Evolutionary conservation across 2,797 vertebrate genomes (phyloP).

Genomic region (Gobionotothen gibberifrons): DNA sequence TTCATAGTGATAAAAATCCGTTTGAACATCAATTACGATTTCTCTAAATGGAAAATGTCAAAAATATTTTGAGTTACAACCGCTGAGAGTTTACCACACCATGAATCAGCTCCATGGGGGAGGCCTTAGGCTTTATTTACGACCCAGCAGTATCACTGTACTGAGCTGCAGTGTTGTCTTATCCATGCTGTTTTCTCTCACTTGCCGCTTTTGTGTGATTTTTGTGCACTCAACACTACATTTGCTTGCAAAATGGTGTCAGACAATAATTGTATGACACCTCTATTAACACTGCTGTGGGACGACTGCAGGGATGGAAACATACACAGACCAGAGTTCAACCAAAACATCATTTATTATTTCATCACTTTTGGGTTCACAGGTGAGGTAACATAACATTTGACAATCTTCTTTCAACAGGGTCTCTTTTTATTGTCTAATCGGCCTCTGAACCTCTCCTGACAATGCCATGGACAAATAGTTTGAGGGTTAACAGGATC

Average conservation of each 20-base stretch:
- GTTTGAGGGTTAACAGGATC: slow-evolving; percentile 34
- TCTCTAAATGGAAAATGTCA: slow-evolving; percentile 38
- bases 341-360: slow-evolving; percentile 18
- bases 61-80: slow-evolving; percentile 35
- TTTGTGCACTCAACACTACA: not conserved
- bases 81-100: not conserved
- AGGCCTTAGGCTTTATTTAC: slow-evolving; percentile 45
- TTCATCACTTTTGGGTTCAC: slow-evolving; percentile 18
- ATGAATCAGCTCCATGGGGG: slow-evolving; percentile 31
- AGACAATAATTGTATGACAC: slow-evolving; percentile 1
- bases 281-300: not conserved
- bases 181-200: slow-evolving; percentile 21
- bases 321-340: not conserved
- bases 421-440: slow-evolving; percentile 23
- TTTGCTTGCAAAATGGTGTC: slow-evolving; percentile 10
- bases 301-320: not conserved
- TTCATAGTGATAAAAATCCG: slow-evolving; percentile 42
- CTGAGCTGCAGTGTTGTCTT: not conserved
- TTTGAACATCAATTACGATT: slow-evolving; percentile 56
- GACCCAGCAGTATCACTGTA: slow-evolving; percentile 6
- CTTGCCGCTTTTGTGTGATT: slow-evolving; percentile 18
- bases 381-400: slow-evolving; percentile 30
- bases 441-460: slow-evolving; percentile 35
- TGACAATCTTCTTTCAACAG: slow-evolving; percentile 15
- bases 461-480: slow-evolving; percentile 18